These are phyloP conservation scores for Heliconius sara DNA, from an alignment of 2,888 invertebrate genomes.

Conservation along the genomic window DNA sequence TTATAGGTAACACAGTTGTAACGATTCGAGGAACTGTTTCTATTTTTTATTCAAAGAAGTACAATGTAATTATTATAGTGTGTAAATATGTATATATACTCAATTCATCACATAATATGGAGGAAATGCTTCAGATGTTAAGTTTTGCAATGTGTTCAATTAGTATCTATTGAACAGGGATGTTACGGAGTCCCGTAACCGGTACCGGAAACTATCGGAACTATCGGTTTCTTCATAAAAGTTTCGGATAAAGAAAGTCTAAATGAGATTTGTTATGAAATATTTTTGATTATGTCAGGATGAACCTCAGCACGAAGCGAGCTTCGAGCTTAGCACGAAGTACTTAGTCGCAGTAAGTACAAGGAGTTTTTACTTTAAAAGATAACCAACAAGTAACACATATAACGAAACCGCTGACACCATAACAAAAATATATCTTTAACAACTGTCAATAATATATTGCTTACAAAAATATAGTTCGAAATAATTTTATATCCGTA, in stretches of 20 bases:
- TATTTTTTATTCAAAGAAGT: constrained; percentile 37
- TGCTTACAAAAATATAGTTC: too few relatives aligned
- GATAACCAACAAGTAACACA: not conserved
- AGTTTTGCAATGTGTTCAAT: constrained; percentile 47
- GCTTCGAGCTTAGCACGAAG: not conserved
- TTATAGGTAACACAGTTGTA: not conserved
- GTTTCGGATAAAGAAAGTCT: not conserved
- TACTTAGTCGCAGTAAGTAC: not conserved
- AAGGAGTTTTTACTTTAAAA: not conserved
- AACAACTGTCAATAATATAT: too few relatives aligned
- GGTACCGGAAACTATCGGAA: not conserved
- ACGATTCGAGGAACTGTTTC: constrained; percentile 31
- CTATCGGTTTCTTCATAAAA: not conserved
- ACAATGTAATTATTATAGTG: constrained; percentile 40
- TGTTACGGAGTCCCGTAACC: not conserved
- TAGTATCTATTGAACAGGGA: constrained; percentile 31
- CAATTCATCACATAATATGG: constrained; percentile 34
- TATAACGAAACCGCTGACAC: not conserved
- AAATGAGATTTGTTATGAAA: not conserved
- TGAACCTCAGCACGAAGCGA: not conserved
- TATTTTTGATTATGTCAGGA: too few relatives aligned
- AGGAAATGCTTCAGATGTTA: constrained; percentile 36
- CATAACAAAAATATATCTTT: too few relatives aligned
- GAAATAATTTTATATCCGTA: not conserved
- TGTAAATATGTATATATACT: constrained; percentile 44